Percentiles rank a stretch among this genome's conserved stretches.
Evolutionary conservation across 2,797 vertebrate species (phyloP).

Genomic region (Sandelia bainsii): DNA sequence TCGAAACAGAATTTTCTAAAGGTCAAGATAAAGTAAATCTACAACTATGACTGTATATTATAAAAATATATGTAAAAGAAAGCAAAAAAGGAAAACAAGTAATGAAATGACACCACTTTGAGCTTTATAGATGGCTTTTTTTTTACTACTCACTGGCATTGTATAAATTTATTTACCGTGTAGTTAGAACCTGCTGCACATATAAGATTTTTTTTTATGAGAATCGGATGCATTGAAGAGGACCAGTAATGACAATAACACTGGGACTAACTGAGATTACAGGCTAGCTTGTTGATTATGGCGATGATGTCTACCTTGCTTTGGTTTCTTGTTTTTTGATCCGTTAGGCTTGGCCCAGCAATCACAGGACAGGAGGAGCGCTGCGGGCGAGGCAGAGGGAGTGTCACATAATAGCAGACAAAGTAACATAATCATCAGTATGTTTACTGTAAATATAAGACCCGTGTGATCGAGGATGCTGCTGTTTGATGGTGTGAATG

Average conservation of each 20-base stretch:
- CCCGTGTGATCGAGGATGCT: slow-evolving; percentile 6
- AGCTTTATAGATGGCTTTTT: neutral
- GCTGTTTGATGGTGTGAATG: slow-evolving; percentile 25
- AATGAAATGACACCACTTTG: neutral
- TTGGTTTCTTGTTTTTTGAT: slow-evolving; percentile 92
- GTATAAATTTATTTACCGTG: neutral
- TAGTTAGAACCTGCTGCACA: neutral
- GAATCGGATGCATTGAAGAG: neutral
- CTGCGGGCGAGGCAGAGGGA: slow-evolving; percentile 78
- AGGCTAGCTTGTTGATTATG: slow-evolving; percentile 18
- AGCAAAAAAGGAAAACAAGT: too few species aligned
- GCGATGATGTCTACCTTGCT: slow-evolving; percentile 85
- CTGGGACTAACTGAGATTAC: slow-evolving; percentile 40
- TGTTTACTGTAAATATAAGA: slow-evolving; percentile 51
- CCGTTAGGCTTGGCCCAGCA: slow-evolving; percentile 86
- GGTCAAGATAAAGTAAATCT: neutral
- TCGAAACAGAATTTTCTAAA: slow-evolving; percentile 5
- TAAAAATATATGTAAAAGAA: neutral
- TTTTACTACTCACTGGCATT: neutral
- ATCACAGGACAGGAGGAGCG: slow-evolving; percentile 84
- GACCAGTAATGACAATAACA: slow-evolving; percentile 26
- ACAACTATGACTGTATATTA: neutral
- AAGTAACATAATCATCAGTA: slow-evolving; percentile 48
- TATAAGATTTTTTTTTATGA: too few species aligned
- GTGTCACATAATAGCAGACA: slow-evolving; percentile 53